Percentiles rank a stretch among this genome's conserved stretches.
Evolutionary conservation across 2,113 vertebrate species (phyloP).

Genomic region (Rostratula benghalensis): DNA sequence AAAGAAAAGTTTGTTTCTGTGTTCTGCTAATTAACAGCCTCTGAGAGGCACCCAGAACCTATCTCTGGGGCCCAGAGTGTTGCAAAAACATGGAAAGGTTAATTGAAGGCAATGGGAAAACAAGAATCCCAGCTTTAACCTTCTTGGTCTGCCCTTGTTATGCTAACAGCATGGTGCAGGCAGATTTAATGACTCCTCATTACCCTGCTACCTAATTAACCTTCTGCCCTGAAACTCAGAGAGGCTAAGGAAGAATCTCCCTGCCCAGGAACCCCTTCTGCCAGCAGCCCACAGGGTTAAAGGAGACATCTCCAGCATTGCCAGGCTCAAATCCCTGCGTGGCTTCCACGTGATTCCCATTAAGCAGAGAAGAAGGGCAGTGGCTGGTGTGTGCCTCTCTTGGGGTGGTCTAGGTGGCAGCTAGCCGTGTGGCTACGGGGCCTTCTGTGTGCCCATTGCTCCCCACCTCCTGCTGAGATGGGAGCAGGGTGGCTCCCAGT

Average conservation of each 20-base stretch:
- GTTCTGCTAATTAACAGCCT: constrained; percentile 48
- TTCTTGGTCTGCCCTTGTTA: constrained; percentile 44
- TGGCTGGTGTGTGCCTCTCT: neutral
- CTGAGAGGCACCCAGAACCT: neutral
- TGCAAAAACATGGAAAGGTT: constrained; percentile 52
- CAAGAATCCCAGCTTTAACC: constrained; percentile 22
- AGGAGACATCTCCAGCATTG: neutral
- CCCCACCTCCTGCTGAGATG: rapidly evolving
- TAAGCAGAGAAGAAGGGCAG: neutral
- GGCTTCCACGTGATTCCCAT: neutral
- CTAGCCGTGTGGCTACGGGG: rapidly evolving
- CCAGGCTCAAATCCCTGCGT: neutral
- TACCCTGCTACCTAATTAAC: constrained; percentile 71
- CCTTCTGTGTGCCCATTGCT: neutral
- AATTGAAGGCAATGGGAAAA: constrained; percentile 66
- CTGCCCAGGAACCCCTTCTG: neutral
- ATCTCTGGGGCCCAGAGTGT: neutral
- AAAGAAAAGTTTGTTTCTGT: constrained; percentile 35
- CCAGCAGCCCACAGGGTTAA: neutral
- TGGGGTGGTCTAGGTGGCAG: neutral
- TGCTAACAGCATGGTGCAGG: constrained; percentile 15
- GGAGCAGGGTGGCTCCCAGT: neutral
- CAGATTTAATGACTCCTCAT: constrained; percentile 62
- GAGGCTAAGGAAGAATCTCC: constrained; percentile 12
- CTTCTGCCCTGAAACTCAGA: constrained; percentile 28